phyloP scores from a whole-genome alignment of 2,888 invertebrate species.

The Sarcophaga rosellei region DNA sequence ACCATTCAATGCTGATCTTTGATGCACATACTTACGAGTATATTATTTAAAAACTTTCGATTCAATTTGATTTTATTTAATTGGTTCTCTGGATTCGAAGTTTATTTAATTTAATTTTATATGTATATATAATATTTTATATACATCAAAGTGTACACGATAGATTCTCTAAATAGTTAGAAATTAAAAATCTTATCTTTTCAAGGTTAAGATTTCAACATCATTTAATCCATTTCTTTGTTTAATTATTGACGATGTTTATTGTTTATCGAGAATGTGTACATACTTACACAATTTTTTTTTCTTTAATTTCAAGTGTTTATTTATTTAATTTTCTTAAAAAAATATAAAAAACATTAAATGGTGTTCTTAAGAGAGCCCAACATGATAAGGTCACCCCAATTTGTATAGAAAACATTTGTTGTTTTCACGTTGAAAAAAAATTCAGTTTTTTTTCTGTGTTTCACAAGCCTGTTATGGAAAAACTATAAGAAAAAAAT shows the following conservation, averaged over 20 bases:
- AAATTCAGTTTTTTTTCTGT: conserved; percentile 13
- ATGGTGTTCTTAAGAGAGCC: background rate
- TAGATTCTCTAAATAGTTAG: no score
- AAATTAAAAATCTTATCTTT: background rate
- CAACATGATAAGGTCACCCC: conserved; percentile 41
- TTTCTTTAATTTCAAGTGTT: background rate
- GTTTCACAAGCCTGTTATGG: conserved; percentile 41
- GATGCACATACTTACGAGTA: no score
- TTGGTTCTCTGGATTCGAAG: no score
- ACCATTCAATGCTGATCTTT: no score
- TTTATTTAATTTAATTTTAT: no score
- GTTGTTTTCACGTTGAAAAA: conserved; percentile 42
- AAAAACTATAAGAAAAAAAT: conserved; percentile 64
- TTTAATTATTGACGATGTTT: background rate
- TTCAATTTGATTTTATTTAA: no score
- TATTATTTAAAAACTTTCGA: no score
- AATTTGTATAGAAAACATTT: conserved; percentile 26
- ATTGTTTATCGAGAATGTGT: background rate
- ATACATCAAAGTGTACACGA: no score
- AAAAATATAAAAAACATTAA: background rate
- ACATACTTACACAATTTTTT: background rate
- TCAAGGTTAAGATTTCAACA: background rate
- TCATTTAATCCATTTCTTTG: background rate
- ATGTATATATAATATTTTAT: no score
- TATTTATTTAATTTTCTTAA: background rate